Percentiles rank a stretch among this genome's conserved stretches.
phyloP scores from a whole-genome alignment of 2,888 invertebrate genomes.

The Heliconius aoede region DNA sequence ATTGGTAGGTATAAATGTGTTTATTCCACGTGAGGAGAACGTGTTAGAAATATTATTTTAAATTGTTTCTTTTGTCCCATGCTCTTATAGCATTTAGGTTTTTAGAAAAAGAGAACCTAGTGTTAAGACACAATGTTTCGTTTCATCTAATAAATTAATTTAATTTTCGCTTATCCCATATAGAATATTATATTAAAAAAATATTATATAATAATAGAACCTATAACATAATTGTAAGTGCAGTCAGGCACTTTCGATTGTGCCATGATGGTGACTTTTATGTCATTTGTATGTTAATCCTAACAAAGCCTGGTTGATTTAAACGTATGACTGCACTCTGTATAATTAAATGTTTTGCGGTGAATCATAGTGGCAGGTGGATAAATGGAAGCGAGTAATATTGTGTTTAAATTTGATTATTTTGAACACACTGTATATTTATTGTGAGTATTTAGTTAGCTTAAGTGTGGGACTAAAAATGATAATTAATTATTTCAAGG shows the following conservation, averaged over 20 bases:
- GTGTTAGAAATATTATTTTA: conserved; percentile 24
- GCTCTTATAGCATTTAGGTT: not conserved
- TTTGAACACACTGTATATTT: not conserved
- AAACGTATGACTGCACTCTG: conserved; percentile 54
- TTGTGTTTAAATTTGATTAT: conserved; percentile 4
- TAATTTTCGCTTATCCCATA: not conserved
- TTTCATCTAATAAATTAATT: too few relatives aligned
- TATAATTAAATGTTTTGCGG: conserved; percentile 57
- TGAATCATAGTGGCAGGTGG: conserved; percentile 52
- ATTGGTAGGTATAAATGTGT: not conserved
- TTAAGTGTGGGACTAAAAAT: not conserved
- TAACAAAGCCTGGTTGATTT: conserved; percentile 49
- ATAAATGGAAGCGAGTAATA: conserved; percentile 38
- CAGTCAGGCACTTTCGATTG: not conserved
- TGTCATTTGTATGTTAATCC: conserved; percentile 50
- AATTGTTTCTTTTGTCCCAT: not conserved
- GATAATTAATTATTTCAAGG: too few relatives aligned
- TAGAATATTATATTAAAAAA: not conserved
- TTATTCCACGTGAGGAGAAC: not conserved
- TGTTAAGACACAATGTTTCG: not conserved
- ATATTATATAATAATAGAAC: not conserved
- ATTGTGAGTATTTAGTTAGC: not conserved
- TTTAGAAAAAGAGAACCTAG: not conserved
- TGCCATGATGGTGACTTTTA: not conserved
- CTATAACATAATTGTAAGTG: not conserved